Evolutionary conservation across 2,113 vertebrate genomes (phyloP).

Genomic region (Tychaedon coryphoeus): DNA sequence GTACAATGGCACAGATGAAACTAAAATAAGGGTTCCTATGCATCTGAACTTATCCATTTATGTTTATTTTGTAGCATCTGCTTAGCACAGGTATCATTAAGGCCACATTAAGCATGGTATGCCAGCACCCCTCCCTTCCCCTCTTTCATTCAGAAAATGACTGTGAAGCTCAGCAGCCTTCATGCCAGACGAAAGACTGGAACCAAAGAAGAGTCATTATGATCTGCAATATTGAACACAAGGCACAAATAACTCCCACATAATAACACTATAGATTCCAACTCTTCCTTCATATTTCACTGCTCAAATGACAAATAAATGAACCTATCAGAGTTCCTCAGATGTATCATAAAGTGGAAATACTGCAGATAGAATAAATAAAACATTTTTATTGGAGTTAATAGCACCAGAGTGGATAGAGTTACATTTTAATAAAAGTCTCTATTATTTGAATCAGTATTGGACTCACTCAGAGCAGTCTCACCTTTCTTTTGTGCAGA

Average conservation of each 20-base stretch:
- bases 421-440: conserved; percentile 45
- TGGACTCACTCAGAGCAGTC: neutral
- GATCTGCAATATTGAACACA: neutral
- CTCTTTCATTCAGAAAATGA: neutral
- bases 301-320: conserved; percentile 56
- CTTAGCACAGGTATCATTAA: neutral
- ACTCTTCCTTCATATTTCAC: conserved; percentile 41
- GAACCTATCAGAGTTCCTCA: conserved; percentile 16
- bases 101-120: neutral
- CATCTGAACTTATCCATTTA: neutral
- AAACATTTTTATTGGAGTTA: conserved; percentile 48
- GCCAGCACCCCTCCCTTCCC: neutral
- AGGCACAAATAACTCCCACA: conserved; percentile 40
- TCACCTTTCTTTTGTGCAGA: neutral
- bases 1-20: neutral
- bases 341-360: conserved; percentile 38
- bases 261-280: conserved; percentile 34
- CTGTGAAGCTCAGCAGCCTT: neutral
- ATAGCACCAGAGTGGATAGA: conserved; percentile 15
- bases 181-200: neutral
- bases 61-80: neutral
- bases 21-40: neutral
- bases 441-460: neutral
- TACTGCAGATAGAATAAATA: conserved; percentile 54
- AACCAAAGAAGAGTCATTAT: conserved; percentile 5